These are phyloP conservation scores for Chloropsis hardwickii DNA, from an alignment of 2,113 vertebrate genomes.

Conservation along the genomic window DNA sequence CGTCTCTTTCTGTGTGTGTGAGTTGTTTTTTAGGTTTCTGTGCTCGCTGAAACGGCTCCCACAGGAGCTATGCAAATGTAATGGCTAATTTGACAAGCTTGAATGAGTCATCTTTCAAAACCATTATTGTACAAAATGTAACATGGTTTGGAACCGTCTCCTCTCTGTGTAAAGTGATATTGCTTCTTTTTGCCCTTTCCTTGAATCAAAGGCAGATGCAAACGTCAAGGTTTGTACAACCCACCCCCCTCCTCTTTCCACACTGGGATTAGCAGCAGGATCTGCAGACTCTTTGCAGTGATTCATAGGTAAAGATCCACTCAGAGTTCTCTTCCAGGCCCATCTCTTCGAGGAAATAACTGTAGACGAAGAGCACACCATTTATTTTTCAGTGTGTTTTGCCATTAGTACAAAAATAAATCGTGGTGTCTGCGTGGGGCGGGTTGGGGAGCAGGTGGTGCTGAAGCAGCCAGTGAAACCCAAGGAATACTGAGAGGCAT, in stretches of 20 bases:
- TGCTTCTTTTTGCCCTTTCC: neutral
- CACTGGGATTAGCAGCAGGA: neutral
- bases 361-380: neutral
- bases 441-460: conserved; percentile 53
- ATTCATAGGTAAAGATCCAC: neutral
- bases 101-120: conserved; percentile 54
- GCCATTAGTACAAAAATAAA: conserved; percentile 58
- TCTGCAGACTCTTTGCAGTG: neutral
- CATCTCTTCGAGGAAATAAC: conserved; percentile 25
- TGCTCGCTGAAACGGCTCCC: neutral
- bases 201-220: conserved; percentile 20
- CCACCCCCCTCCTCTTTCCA: neutral
- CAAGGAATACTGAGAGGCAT: neutral
- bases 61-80: conserved; percentile 21
- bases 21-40: neutral
- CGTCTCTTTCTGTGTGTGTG: neutral
- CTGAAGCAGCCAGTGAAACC: neutral
- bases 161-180: neutral
- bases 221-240: neutral
- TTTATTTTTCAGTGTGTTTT: conserved; percentile 57
- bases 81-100: conserved; percentile 57
- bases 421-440: neutral
- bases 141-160: conserved; percentile 36
- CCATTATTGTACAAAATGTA: neutral
- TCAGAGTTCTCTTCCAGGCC: neutral